phyloP scores from a whole-genome alignment of 2,797 vertebrate genomes.

The Enteromius anoplus region DNA sequence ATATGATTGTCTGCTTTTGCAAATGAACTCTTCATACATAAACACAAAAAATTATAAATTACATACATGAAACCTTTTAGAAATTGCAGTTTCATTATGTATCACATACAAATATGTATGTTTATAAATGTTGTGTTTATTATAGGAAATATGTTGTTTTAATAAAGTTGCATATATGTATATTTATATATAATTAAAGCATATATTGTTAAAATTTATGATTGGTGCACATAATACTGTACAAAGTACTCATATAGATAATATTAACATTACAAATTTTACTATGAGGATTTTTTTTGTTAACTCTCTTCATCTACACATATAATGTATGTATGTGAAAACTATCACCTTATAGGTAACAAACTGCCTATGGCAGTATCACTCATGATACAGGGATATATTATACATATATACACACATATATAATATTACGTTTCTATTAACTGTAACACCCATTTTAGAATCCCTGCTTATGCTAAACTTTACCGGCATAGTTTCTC shows the following conservation, averaged over 20 bases:
- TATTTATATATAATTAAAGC: neutral
- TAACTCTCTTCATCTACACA: neutral
- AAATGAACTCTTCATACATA: no score
- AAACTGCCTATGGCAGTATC: neutral
- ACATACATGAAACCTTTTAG: no score
- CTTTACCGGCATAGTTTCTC: neutral
- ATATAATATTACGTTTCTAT: neutral
- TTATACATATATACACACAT: no score
- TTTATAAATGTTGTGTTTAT: neutral
- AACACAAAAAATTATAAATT: neutral
- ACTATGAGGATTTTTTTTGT: neutral
- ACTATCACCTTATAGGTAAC: neutral
- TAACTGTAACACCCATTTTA: neutral
- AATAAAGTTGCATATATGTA: neutral
- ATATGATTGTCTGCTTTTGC: no score
- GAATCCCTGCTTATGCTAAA: neutral
- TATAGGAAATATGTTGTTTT: neutral
- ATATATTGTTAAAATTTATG: neutral
- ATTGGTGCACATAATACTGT: neutral
- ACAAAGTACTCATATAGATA: neutral
- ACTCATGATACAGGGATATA: neutral
- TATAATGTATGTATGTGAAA: neutral
- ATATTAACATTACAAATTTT: neutral
- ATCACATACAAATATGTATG: neutral
- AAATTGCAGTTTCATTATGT: no score